Conservation (phyloP, 2,113 vertebrate species). For the rabbit (Oryctolagus cuniculus) region DNA sequence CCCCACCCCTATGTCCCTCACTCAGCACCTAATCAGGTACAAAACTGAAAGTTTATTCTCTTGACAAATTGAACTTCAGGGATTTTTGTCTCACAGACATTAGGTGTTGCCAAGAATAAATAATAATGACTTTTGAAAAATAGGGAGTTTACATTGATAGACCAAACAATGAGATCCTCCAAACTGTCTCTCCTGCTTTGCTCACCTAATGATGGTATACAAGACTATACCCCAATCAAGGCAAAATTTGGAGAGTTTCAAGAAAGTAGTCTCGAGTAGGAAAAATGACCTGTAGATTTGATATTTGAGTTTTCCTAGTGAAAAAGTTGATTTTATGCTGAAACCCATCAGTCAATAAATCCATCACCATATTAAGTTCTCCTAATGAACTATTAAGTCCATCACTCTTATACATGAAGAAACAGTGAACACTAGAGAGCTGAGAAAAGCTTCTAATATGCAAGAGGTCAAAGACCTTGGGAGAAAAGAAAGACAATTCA, state of each 20-base stretch:
- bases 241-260: not conserved
- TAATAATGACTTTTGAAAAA: not conserved
- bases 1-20: not conserved
- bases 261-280: not conserved
- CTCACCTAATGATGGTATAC: not conserved
- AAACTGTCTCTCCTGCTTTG: not conserved
- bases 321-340: not conserved
- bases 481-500: not conserved
- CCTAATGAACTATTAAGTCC: not conserved
- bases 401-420: not conserved
- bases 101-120: not conserved
- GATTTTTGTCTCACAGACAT: not conserved
- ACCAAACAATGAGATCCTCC: not conserved
- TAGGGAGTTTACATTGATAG: not conserved
- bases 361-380: not conserved
- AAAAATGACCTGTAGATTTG: not conserved
- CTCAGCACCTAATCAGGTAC: not conserved
- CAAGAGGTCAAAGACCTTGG: not conserved
- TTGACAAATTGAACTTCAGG: not conserved
- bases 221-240: not conserved
- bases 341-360: not conserved
- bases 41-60: not conserved
- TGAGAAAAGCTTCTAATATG: not conserved
- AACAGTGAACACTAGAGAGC: not conserved
- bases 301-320: not conserved